phyloP scores from a whole-genome alignment of 2,888 invertebrate genomes.

The Chromoteleia sp. region DNA sequence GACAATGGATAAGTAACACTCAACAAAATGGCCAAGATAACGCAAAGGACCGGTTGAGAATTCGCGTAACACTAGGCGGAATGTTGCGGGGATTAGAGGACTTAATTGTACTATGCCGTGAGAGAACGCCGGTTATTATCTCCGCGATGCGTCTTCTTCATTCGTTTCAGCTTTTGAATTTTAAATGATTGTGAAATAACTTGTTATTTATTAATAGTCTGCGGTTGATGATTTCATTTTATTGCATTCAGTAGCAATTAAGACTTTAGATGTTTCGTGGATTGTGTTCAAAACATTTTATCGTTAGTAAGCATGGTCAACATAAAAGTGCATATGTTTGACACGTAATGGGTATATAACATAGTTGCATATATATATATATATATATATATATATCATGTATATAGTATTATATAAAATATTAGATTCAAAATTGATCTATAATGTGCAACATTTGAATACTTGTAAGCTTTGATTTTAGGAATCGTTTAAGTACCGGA shows the following conservation, averaged over 20 bases:
- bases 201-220: conserved; percentile 3
- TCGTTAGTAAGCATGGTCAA: too few species aligned
- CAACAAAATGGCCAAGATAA: conserved; percentile 79
- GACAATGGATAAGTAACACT: conserved; percentile 81
- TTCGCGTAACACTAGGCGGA: conserved; percentile 69
- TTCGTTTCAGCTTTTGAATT: conserved; percentile 38
- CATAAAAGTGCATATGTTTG: too few species aligned
- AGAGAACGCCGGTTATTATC: conserved; percentile 58
- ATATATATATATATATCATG: too few species aligned
- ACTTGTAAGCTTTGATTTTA: neutral
- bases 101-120: conserved; percentile 70
- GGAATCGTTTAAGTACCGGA: neutral
- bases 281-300: too few species aligned
- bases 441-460: too few species aligned
- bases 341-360: too few species aligned
- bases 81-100: conserved; percentile 72
- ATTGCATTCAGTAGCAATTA: too few species aligned
- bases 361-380: too few species aligned
- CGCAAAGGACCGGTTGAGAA: conserved; percentile 72
- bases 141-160: conserved; percentile 49
- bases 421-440: too few species aligned
- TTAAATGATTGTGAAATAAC: conserved; percentile 13
- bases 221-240: neutral
- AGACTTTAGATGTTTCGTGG: too few species aligned
- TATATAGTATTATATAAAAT: too few species aligned